Base-by-base conservation (phyloP, 2,888 invertebrate species). In the Microdon myrmicae region DNA sequence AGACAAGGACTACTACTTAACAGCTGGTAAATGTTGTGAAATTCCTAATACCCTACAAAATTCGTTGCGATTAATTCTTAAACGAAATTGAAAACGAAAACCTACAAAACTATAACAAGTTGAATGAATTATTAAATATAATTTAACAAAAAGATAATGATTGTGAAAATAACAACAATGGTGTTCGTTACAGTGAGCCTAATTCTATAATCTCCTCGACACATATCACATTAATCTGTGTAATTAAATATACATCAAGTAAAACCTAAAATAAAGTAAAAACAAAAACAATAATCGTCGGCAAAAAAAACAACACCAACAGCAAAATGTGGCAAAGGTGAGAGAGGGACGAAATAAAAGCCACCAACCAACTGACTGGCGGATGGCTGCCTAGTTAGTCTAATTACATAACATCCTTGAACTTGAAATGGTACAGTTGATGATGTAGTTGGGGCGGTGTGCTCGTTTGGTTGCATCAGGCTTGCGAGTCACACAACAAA, bases 341-440 rank as follows among this genome's bases (percentile, higher is more conserved):
- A 59, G 19, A 45, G 29, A 45, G 14, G 39, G 37, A 37, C 43
- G 38, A 47, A 47, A 38, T 25, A 23, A 29, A 35, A 60, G 37
- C 51, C 35, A 44, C 37, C 45, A 37, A 19, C 39, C 26, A 35
- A 23, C 37, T 45, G 55, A 38, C 16, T 38, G 45, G 34, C 10
- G 37, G 31, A 34, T 34, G 14, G 45, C 37, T 51, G 25, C 45
- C 39, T 56, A 49, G 47, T 56, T 64, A 58, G 64, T 58, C 28
- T 64, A 47, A 58, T 75, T 76, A 72, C 79, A 78, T 77, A 77
- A 77, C 73, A 78, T 75, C 78, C 77, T 78, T 77, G 77, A 77
- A 77, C 77, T 78, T 77, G 78, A 77, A 75, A 71, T 71, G 64
- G 64, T 64, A 64, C 64, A 64, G 64, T 64, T 64, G 64, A 58